Percentiles rank a stretch among this genome's conserved stretches.
Evolutionary conservation across 2,888 invertebrate species (phyloP).

Genomic region (Caenorhabditis virilis): DNA sequence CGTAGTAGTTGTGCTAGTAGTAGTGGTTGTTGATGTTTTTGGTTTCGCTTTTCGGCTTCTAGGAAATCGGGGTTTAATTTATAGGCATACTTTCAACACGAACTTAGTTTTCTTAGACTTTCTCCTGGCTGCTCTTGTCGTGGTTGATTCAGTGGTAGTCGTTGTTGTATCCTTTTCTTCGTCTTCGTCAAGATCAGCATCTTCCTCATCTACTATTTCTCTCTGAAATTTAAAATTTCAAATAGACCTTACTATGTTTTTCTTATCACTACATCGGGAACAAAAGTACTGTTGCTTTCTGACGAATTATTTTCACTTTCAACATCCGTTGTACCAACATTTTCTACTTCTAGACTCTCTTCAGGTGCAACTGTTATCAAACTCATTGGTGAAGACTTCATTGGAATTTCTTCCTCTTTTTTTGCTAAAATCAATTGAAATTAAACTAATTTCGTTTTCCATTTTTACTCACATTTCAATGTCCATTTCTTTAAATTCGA

Average conservation of each 20-base stretch:
- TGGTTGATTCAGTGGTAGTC: conserved; percentile 9
- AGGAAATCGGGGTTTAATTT: too few relatives aligned
- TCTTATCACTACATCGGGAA: conserved; percentile 32
- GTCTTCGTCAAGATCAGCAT: conserved; percentile 34
- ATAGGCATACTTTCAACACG: too few relatives aligned
- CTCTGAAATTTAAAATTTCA: conserved; percentile 5
- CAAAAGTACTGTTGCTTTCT: conserved; percentile 20
- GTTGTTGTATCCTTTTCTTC: conserved; percentile 10
- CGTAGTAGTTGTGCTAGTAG: conserved; percentile 8
- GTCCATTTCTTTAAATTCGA: conserved; percentile 16
- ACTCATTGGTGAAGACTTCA: conserved; percentile 36
- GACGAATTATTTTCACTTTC: conserved; percentile 13
- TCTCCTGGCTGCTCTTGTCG: conserved; percentile 9
- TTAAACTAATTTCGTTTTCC: background rate
- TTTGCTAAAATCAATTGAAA: conserved; percentile 7
- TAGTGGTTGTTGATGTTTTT: conserved; percentile 3
- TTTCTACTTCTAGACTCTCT: conserved; percentile 12
- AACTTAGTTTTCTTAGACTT: conserved; percentile 14
- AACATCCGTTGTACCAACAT: conserved; percentile 8
- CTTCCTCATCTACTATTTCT: conserved; percentile 37
- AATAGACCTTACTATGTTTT: conserved; percentile 28
- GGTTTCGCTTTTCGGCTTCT: conserved; percentile 1
- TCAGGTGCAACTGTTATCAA: conserved; percentile 35
- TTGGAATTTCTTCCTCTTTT: conserved; percentile 31
- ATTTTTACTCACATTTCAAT: conserved; percentile 18